Conservation (phyloP, 1,140 invertebrate species). For the Hyles vespertilio region DNA sequence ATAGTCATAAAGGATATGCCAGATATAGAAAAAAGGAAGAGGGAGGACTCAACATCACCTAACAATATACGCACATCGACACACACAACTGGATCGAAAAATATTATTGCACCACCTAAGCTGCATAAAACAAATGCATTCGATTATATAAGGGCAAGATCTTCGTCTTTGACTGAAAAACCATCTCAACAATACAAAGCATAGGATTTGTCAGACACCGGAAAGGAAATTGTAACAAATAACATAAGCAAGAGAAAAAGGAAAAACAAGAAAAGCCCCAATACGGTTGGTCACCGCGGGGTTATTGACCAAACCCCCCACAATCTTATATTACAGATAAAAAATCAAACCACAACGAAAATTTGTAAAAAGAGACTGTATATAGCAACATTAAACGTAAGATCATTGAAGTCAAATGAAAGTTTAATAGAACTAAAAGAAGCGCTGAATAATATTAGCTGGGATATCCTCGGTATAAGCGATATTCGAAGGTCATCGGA, state of each 20-base stretch:
- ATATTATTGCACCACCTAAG: constrained; percentile 11
- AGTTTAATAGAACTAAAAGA: background rate
- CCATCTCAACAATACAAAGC: constrained; percentile 9
- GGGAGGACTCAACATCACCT: constrained; percentile 7
- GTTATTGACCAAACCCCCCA: constrained; percentile 19
- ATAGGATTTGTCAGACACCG: constrained; percentile 15
- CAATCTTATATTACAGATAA: background rate
- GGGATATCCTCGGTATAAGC: background rate
- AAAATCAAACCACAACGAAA: background rate
- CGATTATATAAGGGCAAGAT: constrained; percentile 15
- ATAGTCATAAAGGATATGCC: constrained; percentile 8
- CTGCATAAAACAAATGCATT: constrained; percentile 15
- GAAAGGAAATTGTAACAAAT: constrained; percentile 6
- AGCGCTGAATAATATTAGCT: background rate
- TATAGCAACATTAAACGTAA: background rate
- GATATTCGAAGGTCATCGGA: background rate
- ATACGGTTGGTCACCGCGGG: constrained; percentile 19
- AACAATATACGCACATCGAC: constrained; percentile 8
- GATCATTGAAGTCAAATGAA: background rate
- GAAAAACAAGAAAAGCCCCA: constrained; percentile 9
- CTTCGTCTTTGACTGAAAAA: constrained; percentile 11
- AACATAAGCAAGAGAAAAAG: constrained; percentile 10
- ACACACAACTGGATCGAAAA: constrained; percentile 2
- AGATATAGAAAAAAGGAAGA: constrained; percentile 15
- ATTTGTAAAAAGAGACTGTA: constrained; percentile 1